Base-by-base conservation (phyloP, 2,888 invertebrate genomes). In the Cyrtodaria siliqua region DNA sequence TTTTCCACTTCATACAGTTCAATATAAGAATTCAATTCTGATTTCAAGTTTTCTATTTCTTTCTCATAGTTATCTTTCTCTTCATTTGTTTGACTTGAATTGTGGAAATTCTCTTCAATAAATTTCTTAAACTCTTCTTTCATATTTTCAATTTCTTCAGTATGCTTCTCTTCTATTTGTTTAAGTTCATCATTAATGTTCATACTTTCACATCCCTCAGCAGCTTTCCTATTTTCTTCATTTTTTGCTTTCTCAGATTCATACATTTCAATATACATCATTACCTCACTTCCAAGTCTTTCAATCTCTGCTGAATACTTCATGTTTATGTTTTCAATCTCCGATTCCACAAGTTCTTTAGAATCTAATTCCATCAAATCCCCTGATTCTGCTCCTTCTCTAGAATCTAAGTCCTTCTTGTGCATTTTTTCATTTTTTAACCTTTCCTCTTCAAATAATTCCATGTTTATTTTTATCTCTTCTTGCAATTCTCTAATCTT, bases 121-220 rank as follows among this genome's bases (percentile, higher is more conserved):
- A 72, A 72, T 56, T 52, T 26, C 33, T 42, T 29, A 53, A 53
- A 55, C 55, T 23, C 40, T 55, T 40, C 38, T 61, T 60, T n/a
- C 59, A 40, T 57, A 26, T 68, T 50, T 24, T 76, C 63, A 24
- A 56, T 50, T 40, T 81, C 79, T 50, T 62, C 72, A 20, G 61
- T 67, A 23, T 79, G 67, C 23, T 63, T 61, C 38, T 79, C 75
- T 44, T 78, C 66, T 26, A 83, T 59, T 27, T 68, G 42, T 52
- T 52, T 40, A 8, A 59, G 38, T 12, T 53, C 33, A 33, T 33
- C 33, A 33, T 49, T 56, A 4, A 66, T 23, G 16, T 24, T 56
- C 24, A 38, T 27, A 66, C 56, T 56, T 44, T 63, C 55, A 42
- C 18, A 9, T 27, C 26, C 12, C n/a, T 42, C 18, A 29, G 20